These are phyloP conservation scores for Neolamprologus devosi DNA, from an alignment of 2,113 vertebrate species.

Conservation along the genomic window DNA sequence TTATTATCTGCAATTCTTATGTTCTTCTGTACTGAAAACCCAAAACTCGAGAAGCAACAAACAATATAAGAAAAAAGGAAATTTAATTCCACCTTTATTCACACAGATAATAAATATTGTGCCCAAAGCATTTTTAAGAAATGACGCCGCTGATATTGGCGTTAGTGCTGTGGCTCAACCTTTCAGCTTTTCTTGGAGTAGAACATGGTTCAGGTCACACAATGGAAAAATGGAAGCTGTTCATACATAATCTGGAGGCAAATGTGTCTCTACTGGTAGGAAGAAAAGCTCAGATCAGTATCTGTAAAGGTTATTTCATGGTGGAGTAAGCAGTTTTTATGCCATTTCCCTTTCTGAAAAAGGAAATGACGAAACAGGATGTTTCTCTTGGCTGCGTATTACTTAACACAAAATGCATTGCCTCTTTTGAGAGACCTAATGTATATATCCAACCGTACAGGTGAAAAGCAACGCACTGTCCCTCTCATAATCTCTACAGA, in stretches of 20 bases:
- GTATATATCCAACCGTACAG: background rate
- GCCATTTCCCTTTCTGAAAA: background rate
- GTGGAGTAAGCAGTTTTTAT: background rate
- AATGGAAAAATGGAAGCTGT: background rate
- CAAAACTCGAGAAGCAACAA: background rate
- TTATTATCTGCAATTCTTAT: background rate
- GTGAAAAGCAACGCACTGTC: background rate
- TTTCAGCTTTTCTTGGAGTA: background rate
- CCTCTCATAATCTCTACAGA: background rate
- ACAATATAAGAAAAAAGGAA: background rate
- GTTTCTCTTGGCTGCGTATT: background rate
- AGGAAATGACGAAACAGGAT: background rate
- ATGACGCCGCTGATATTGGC: background rate
- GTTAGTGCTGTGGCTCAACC: background rate
- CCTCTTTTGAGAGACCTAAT: background rate
- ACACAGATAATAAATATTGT: background rate
- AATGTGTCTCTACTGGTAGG: background rate
- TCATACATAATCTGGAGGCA: background rate
- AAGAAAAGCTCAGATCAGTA: background rate
- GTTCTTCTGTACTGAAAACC: background rate
- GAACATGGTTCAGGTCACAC: background rate
- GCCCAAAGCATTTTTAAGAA: background rate
- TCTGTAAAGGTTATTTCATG: conserved; percentile 1
- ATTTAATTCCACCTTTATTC: background rate
- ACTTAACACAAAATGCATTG: background rate